Percentiles rank a stretch among this genome's conserved stretches.
Conservation (phyloP, 2,888 invertebrate genomes). For the Nephrotoma guestfalica region DNA sequence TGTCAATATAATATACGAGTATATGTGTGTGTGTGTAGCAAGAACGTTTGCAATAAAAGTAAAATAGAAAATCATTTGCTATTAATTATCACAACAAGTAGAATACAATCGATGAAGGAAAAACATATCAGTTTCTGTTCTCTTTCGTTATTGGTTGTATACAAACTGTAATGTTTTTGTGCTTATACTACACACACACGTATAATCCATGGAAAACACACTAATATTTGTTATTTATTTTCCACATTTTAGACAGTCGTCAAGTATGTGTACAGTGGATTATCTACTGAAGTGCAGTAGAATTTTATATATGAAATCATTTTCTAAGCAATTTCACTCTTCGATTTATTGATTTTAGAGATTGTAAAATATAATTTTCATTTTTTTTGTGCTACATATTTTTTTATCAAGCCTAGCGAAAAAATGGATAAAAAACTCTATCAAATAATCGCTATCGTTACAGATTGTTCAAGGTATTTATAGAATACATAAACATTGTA, state of each 20-base stretch:
- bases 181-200: neutral
- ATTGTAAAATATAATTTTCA: neutral
- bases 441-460: neutral
- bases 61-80: neutral
- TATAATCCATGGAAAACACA: neutral
- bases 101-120: neutral
- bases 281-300: neutral
- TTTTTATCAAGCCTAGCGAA: neutral
- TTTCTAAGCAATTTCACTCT: neutral
- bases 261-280: neutral
- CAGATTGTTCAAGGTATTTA: neutral
- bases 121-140: neutral
- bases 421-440: neutral
- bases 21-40: neutral
- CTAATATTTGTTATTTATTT: neutral
- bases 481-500: neutral
- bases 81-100: neutral
- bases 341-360: neutral
- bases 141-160: neutral
- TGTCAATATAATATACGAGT: neutral
- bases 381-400: neutral
- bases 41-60: neutral
- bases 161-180: neutral
- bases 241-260: neutral
- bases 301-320: neutral